Conservation (phyloP, 37 sponge, comb jelly and placozoan genomes). For the Beroe forskalii region DNA sequence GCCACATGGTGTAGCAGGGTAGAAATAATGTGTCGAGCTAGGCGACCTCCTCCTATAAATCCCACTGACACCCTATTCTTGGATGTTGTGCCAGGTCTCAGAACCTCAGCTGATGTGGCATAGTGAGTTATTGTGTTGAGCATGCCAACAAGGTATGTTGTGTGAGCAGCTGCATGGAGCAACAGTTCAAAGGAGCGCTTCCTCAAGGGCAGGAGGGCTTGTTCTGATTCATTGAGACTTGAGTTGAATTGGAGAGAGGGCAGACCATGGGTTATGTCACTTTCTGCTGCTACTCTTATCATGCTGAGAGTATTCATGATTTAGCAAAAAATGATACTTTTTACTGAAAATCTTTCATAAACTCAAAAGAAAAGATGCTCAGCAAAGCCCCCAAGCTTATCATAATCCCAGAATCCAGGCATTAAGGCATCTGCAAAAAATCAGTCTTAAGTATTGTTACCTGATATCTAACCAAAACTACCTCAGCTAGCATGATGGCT, state of each 20-base stretch:
- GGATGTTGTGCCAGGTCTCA: background rate
- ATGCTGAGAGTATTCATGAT: too few species aligned
- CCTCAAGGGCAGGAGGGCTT: background rate
- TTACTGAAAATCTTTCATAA: too few species aligned
- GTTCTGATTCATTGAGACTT: conserved; percentile 27
- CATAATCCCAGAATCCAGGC: too few species aligned
- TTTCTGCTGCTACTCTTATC: background rate
- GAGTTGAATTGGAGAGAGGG: conserved; percentile 2
- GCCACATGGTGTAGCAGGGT: conserved; percentile 23
- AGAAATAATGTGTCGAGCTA: conserved; percentile 7
- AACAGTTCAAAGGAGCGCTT: conserved; percentile 46
- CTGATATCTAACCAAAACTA: too few species aligned
- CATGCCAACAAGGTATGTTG: conserved; percentile 49
- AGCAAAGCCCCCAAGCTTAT: too few species aligned
- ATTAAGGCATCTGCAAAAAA: too few species aligned
- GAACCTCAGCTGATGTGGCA: background rate
- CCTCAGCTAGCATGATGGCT: too few species aligned
- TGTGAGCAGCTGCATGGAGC: conserved; percentile 24
- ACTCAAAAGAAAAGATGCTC: too few species aligned
- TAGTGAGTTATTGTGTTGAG: conserved; percentile 20
- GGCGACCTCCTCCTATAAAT: conserved; percentile 40
- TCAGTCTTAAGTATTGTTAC: too few species aligned
- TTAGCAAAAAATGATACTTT: too few species aligned
- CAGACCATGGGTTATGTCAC: conserved; percentile 52
- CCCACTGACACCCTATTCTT: conserved; percentile 11